These are phyloP conservation scores for Eurytoma adleriae DNA, from an alignment of 2,888 invertebrate species.

Conservation along the genomic window DNA sequence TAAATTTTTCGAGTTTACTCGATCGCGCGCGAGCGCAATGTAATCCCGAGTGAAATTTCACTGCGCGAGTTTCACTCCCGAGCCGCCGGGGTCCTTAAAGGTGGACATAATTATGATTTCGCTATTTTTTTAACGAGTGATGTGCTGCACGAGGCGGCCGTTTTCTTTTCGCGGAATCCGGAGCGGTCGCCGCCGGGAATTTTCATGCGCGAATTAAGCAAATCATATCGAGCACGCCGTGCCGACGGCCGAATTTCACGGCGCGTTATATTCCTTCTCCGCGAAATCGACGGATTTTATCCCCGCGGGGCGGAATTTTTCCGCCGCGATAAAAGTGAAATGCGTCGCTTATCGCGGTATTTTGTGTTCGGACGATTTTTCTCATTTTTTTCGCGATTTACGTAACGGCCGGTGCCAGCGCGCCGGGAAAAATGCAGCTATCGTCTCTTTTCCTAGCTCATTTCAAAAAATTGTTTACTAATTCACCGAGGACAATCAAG, in stretches of 20 bases:
- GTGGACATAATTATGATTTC: conserved; percentile 12
- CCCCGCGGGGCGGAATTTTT: too few relatives aligned
- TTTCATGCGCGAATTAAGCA: conserved; percentile 28
- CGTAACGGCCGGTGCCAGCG: not conserved
- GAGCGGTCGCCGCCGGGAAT: not conserved
- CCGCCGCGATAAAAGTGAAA: too few relatives aligned
- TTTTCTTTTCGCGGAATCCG: conserved; percentile 26
- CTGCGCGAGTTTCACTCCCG: not conserved
- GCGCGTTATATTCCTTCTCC: not conserved
- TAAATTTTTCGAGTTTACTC: not conserved
- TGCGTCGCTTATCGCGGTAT: too few relatives aligned
- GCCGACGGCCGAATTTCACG: conserved; percentile 1
- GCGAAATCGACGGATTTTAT: too few relatives aligned
- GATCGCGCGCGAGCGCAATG: not conserved
- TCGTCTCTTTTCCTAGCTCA: conserved; percentile 12
- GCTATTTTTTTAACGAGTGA: conserved; percentile 3
- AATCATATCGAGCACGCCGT: not conserved
- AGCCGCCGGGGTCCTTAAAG: not conserved
- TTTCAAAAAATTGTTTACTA: conserved; percentile 30
- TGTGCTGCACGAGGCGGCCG: not conserved
- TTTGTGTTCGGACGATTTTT: too few relatives aligned
- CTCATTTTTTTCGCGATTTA: not conserved
- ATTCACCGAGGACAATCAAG: conserved; percentile 23
- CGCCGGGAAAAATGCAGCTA: conserved; percentile 20
- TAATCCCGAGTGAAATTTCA: conserved; percentile 8